A percentile compares a stretch with the other conserved stretches of the same genome.
phyloP scores from a whole-genome alignment of 2,797 vertebrate genomes.

The Poeciliopsis presidionis region DNA sequence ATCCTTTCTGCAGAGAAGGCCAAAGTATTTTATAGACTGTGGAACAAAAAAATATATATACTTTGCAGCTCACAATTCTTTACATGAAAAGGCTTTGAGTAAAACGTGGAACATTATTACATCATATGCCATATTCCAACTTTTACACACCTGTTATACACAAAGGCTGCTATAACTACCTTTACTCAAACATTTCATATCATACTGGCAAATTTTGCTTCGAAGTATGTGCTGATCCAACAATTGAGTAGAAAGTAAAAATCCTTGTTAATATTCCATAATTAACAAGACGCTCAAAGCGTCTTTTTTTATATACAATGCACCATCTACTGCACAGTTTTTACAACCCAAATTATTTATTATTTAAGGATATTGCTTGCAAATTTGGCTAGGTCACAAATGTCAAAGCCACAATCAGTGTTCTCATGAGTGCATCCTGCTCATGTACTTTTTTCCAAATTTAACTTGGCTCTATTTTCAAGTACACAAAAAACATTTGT shows the following conservation, averaged over 20 bases:
- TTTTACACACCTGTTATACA: slow-evolving; percentile 76
- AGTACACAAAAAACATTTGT: slow-evolving; percentile 62
- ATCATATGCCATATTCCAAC: slow-evolving; percentile 65
- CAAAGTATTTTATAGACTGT: slow-evolving; percentile 65
- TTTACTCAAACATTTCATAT: not conserved
- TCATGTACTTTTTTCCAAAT: slow-evolving; percentile 49
- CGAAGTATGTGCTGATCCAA: not conserved
- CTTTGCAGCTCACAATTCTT: slow-evolving; percentile 51
- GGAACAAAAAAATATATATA: slow-evolving; percentile 57
- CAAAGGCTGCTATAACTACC: slow-evolving; percentile 35
- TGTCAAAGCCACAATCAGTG: slow-evolving; percentile 41
- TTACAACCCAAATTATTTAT: not conserved
- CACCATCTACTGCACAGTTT: not conserved
- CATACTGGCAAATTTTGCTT: not conserved
- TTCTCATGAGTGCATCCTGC: slow-evolving; percentile 45
- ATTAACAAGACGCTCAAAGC: not conserved
- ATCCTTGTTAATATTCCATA: not conserved
- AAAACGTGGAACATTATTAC: slow-evolving; percentile 74
- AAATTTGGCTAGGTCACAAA: slow-evolving; percentile 37
- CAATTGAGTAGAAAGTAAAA: not conserved
- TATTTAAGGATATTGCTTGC: not conserved
- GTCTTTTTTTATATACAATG: not conserved
- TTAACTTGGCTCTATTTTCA: slow-evolving; percentile 51
- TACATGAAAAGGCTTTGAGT: slow-evolving; percentile 47
- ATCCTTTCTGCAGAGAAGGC: slow-evolving; percentile 44